Evolutionary conservation across 2,797 vertebrate genomes (phyloP).

Genomic region (Scolopax bukidnonensis): DNA sequence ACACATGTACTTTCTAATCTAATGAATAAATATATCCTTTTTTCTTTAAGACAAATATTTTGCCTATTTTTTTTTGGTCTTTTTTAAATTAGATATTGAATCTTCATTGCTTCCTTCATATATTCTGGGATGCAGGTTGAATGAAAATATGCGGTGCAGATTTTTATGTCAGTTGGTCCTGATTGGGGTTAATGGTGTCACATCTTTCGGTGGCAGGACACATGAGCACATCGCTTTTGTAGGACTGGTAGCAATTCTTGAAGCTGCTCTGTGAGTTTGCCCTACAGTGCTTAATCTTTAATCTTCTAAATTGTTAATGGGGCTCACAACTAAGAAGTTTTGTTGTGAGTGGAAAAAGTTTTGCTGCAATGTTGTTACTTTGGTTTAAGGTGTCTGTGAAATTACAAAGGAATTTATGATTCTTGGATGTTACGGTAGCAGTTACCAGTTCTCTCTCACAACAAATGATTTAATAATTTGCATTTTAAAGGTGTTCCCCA

Average conservation of each 20-base stretch:
- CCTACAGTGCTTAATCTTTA: not conserved
- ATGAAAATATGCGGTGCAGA: not conserved
- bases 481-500: slow-evolving; percentile 82
- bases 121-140: not conserved
- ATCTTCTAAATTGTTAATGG: not conserved
- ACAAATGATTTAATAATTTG: not conserved
- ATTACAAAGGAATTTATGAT: not conserved
- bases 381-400: not conserved
- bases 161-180: not conserved
- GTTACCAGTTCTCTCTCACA: not conserved
- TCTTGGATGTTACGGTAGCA: not conserved
- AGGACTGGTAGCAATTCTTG: not conserved
- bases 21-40: not conserved
- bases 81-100: not conserved
- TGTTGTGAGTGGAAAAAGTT: not conserved
- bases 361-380: not conserved
- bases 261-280: not conserved
- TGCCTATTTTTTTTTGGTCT: not conserved
- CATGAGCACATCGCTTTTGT: fast-evolving
- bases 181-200: not conserved
- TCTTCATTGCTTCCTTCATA: not conserved
- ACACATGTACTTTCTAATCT: not conserved
- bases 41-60: not conserved
- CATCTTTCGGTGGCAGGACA: not conserved
- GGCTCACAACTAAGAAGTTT: not conserved